Evolutionary conservation across 2,797 vertebrate genomes (phyloP).

Genomic region (Dicrostonyx torquatus): DNA sequence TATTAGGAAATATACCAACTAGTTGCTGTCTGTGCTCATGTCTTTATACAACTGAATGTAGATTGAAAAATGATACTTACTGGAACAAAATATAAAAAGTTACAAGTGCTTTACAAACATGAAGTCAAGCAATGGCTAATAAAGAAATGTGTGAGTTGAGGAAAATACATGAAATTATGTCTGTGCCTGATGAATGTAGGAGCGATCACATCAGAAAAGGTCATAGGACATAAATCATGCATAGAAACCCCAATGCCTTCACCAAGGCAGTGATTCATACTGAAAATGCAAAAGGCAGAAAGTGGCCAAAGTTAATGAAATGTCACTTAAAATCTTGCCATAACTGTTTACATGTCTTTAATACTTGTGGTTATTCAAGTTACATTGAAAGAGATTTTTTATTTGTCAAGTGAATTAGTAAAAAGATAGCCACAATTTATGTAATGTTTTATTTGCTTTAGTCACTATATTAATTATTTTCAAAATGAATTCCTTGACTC

Average conservation of each 20-base stretch:
- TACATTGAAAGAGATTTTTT: neutral
- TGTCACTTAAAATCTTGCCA: neutral
- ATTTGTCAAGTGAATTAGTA: neutral
- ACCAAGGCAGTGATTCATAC: neutral
- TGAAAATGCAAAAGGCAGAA: neutral
- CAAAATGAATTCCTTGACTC: neutral
- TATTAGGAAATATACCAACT: neutral
- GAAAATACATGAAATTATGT: neutral
- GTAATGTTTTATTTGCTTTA: neutral
- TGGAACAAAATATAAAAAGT: neutral
- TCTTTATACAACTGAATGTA: neutral
- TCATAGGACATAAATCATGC: neutral
- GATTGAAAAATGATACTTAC: neutral
- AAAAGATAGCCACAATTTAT: neutral
- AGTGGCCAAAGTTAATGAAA: neutral
- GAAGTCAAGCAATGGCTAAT: neutral
- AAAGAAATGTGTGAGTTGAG: neutral
- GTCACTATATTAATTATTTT: neutral
- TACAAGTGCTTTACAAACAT: neutral
- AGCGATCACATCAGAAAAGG: neutral
- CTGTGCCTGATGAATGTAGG: neutral
- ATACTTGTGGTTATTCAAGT: neutral
- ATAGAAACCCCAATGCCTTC: neutral
- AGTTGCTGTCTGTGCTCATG: neutral
- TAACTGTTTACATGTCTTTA: neutral